Percentiles rank a stretch among this genome's conserved stretches.
Evolutionary conservation across 1,140 invertebrate species (phyloP).

Genomic region (Hestina assimilis): DNA sequence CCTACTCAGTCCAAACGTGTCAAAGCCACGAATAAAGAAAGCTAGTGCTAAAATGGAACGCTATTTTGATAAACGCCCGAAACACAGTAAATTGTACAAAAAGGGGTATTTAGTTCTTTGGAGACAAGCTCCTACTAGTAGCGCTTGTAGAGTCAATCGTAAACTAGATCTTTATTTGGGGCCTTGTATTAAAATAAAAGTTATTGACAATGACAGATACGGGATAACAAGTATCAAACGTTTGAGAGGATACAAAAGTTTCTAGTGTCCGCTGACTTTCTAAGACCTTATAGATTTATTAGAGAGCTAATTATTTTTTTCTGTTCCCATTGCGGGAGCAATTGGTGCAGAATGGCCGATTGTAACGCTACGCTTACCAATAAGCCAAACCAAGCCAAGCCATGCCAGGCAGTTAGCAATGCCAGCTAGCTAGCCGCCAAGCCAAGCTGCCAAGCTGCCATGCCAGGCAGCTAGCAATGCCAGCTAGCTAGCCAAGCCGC

Average conservation of each 20-base stretch:
- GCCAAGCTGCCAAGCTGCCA: no score
- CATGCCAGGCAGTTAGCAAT: no score
- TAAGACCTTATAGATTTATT: background rate
- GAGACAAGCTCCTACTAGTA: background rate
- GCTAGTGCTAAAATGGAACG: conserved; percentile 28
- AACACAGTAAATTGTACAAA: conserved; percentile 7
- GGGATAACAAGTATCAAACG: background rate
- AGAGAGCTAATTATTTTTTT: background rate
- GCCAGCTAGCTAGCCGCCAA: no score
- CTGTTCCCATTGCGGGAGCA: background rate
- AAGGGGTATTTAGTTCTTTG: background rate
- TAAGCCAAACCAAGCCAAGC: no score
- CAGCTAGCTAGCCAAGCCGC: no score
- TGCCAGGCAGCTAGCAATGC: no score
- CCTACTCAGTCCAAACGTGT: background rate
- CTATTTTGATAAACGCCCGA: conserved; percentile 32
- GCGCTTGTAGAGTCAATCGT: background rate
- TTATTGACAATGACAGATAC: background rate
- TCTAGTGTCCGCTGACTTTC: background rate
- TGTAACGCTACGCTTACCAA: no score
- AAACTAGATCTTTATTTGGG: background rate
- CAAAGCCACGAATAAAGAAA: conserved; percentile 20
- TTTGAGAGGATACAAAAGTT: background rate
- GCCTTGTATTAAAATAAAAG: background rate
- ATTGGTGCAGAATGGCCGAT: background rate